Evolutionary conservation across 2,113 vertebrate species (phyloP).

Genomic region (Rousettus leschenaultii): DNA sequence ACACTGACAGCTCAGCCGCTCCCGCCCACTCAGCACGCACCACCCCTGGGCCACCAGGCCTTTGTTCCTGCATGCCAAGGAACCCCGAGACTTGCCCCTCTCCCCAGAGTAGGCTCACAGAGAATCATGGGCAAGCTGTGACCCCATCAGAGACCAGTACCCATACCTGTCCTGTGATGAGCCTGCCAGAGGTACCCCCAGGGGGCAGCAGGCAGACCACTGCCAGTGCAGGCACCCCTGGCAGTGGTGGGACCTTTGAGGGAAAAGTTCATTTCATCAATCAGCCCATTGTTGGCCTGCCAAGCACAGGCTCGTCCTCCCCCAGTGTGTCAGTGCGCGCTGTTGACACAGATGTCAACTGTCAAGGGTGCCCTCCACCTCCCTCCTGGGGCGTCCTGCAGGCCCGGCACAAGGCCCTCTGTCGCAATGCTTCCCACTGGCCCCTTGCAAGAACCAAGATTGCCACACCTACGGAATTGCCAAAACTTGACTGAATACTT

Average conservation of each 20-base stretch:
- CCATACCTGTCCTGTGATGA: neutral
- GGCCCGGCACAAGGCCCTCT: slow-evolving; percentile 61
- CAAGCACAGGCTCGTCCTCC: slow-evolving; percentile 72
- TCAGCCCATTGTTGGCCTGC: slow-evolving; percentile 73
- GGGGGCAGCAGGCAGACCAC: neutral
- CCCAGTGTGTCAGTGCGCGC: slow-evolving; percentile 67
- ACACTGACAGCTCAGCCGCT: neutral
- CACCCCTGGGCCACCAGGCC: neutral
- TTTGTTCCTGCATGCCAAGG: slow-evolving; percentile 28
- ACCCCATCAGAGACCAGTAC: neutral
- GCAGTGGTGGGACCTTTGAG: slow-evolving; percentile 11
- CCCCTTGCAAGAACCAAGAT: slow-evolving; percentile 57
- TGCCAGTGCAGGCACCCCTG: neutral
- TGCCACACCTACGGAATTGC: slow-evolving; percentile 73
- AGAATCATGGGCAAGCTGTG: neutral
- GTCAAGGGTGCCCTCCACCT: slow-evolving; percentile 70
- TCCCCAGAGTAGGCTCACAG: neutral
- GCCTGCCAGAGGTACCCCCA: neutral
- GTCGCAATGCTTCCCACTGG: slow-evolving; percentile 67
- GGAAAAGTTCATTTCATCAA: slow-evolving; percentile 52
- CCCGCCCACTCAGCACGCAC: neutral
- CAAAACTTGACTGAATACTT: slow-evolving; percentile 73
- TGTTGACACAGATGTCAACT: slow-evolving; percentile 79
- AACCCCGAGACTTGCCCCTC: neutral
- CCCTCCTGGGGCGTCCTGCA: slow-evolving; percentile 55